phyloP scores from a whole-genome alignment of 2,888 invertebrate genomes.

The Flexamia atlantica region DNA sequence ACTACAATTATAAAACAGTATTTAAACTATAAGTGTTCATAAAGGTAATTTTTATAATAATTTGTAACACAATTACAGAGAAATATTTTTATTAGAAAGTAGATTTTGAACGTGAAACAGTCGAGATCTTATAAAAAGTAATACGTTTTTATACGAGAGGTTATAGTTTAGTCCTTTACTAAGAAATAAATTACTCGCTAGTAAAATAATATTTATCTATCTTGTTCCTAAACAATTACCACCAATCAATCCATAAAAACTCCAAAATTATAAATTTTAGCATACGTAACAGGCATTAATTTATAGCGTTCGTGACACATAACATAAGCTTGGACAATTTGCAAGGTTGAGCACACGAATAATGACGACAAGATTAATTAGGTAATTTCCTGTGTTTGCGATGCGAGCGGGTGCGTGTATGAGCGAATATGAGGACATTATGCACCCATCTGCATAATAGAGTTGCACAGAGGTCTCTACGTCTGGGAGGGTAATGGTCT shows the following conservation, averaged over 20 bases:
- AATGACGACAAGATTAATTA: slow-evolving; percentile 40
- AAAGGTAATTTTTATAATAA: no score
- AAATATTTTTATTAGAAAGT: no score
- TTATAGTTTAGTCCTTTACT: no score
- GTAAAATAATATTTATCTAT: no score
- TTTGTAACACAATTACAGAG: no score
- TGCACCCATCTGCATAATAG: slow-evolving; percentile 13
- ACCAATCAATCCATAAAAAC: neutral
- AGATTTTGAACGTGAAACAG: no score
- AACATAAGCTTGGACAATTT: slow-evolving; percentile 44
- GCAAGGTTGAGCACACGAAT: slow-evolving; percentile 13
- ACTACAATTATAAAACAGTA: no score
- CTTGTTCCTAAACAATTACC: no score
- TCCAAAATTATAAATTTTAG: neutral
- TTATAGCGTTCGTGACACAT: slow-evolving; percentile 35
- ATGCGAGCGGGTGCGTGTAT: neutral
- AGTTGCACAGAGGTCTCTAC: neutral
- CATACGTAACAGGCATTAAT: neutral
- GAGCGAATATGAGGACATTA: slow-evolving; percentile 17
- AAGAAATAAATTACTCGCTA: no score
- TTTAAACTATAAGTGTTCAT: no score
- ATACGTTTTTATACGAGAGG: no score
- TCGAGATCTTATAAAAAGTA: no score
- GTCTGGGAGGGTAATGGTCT: neutral
- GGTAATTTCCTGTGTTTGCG: slow-evolving; percentile 32